phyloP scores from a whole-genome alignment of 2,797 vertebrate species.

The Parotocinclus haroldoi region DNA sequence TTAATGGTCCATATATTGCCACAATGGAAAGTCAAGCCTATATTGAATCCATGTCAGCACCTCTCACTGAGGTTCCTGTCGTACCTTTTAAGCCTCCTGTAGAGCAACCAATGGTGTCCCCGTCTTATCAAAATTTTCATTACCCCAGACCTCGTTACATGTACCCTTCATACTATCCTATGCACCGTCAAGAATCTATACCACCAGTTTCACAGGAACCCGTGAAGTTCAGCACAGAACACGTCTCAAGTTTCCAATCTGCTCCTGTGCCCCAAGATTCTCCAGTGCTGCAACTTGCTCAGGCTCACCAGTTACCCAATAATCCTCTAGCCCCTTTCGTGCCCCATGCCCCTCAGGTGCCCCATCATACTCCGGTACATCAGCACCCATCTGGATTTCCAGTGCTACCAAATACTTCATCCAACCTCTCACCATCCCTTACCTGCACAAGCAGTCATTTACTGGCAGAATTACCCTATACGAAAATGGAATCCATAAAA shows the following conservation, averaged over 20 bases:
- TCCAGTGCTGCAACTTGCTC: neutral
- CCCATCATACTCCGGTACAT: neutral
- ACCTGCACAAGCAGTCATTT: conserved; percentile 53
- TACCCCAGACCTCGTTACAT: conserved; percentile 29
- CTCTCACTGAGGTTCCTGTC: neutral
- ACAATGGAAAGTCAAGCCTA: neutral
- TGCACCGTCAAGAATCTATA: conserved; percentile 11
- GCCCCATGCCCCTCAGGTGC: neutral
- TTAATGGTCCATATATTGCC: too few species aligned
- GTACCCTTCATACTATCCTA: conserved; percentile 25
- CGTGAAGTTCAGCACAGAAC: neutral
- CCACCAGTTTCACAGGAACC: neutral
- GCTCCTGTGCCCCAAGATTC: neutral
- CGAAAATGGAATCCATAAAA: conserved; percentile 62
- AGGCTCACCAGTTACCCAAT: neutral
- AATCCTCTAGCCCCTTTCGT: neutral
- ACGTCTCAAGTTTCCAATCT: neutral
- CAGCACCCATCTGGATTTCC: neutral
- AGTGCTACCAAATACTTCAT: conserved; percentile 7
- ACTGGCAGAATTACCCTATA: conserved; percentile 55
- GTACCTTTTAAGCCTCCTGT: conserved; percentile 8
- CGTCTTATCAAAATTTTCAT: conserved; percentile 21
- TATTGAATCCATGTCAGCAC: neutral
- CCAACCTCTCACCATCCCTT: conserved; percentile 39
- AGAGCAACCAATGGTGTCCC: neutral